These are phyloP conservation scores for Scopus umbretta DNA, from an alignment of 2,113 vertebrate species.

Conservation along the genomic window DNA sequence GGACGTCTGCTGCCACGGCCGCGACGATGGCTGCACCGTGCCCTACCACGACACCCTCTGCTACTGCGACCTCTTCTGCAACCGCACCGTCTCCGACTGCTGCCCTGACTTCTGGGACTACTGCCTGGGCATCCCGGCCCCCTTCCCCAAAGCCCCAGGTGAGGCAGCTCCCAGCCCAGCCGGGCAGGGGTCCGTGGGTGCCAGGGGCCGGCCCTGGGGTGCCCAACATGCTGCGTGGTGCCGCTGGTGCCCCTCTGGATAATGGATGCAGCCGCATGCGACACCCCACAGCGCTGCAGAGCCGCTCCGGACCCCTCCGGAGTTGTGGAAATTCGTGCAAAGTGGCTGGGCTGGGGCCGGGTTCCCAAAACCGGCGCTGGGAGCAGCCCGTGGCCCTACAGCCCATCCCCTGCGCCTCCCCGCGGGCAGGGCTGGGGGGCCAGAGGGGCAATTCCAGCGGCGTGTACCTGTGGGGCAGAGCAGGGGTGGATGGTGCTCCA, in stretches of 20 bases:
- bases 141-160: constrained; percentile 59
- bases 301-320: rapidly evolving
- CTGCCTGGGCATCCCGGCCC: constrained; percentile 84
- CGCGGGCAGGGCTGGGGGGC: neutral
- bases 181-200: rapidly evolving
- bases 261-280: rapidly evolving
- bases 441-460: neutral
- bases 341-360: neutral
- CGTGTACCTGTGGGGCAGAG: neutral
- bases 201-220: neutral
- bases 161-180: neutral
- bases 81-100: constrained; percentile 94
- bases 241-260: neutral
- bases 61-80: constrained; percentile 98
- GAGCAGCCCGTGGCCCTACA: rapidly evolving
- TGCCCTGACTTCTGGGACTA: constrained; percentile 97
- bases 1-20: constrained; percentile 86
- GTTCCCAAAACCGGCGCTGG: neutral
- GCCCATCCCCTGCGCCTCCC: neutral
- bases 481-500: neutral
- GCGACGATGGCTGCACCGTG: constrained; percentile 85
- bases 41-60: constrained; percentile 93
- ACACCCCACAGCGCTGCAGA: rapidly evolving
- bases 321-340: rapidly evolving
- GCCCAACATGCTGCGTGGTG: rapidly evolving